phyloP scores from a whole-genome alignment of 2,797 vertebrate species.

The Chiloscyllium punctatum region DNA sequence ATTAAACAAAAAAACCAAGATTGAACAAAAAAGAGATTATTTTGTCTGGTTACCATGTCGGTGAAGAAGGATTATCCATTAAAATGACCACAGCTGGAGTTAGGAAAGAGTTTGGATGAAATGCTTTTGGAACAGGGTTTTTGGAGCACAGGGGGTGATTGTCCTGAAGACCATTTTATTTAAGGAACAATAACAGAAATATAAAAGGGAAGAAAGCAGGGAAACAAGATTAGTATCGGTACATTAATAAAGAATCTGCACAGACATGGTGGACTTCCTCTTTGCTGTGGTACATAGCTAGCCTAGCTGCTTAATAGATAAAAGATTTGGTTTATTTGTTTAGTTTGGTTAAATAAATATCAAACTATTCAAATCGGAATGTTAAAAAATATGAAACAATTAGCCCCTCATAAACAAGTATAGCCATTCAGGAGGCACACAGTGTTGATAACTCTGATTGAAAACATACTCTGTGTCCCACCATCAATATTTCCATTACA shows the following conservation, averaged over 20 bases:
- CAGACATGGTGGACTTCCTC: neutral
- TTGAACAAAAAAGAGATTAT: neutral
- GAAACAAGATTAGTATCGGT: neutral
- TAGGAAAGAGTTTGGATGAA: neutral
- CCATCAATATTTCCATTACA: neutral
- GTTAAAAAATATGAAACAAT: neutral
- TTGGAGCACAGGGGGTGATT: neutral
- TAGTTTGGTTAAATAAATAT: neutral
- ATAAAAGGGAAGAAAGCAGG: neutral
- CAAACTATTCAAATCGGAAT: neutral
- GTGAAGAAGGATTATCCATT: neutral
- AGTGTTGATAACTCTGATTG: neutral
- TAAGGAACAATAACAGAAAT: neutral
- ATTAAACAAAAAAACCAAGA: too few species aligned
- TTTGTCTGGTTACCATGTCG: neutral
- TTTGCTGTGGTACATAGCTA: neutral
- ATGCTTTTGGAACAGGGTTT: neutral
- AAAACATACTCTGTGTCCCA: neutral
- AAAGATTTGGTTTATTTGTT: neutral
- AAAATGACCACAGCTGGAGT: neutral
- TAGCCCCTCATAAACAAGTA: neutral
- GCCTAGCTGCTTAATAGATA: neutral
- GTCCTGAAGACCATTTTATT: neutral
- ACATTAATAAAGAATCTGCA: neutral
- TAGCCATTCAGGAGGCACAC: neutral